phyloP scores from a whole-genome alignment of 2,113 vertebrate genomes.

The Oceanites oceanicus region DNA sequence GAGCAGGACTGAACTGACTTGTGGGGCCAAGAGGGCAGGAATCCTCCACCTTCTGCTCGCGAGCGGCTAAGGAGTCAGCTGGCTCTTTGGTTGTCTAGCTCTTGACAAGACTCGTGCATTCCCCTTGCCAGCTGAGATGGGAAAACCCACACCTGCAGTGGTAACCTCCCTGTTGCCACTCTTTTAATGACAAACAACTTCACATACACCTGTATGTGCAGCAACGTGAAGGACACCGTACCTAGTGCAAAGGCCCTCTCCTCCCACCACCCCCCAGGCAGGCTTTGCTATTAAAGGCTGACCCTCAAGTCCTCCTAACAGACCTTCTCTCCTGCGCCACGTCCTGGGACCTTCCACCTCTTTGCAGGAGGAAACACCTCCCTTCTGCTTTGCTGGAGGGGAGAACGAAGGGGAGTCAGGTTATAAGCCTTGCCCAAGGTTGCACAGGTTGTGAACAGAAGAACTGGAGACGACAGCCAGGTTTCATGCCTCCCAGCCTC shows the following conservation, averaged over 20 bases:
- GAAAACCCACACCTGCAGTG: background rate
- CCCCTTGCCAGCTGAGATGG: background rate
- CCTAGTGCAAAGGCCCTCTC: background rate
- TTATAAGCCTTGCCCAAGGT: constrained; percentile 33
- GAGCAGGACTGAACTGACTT: background rate
- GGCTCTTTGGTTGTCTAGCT: background rate
- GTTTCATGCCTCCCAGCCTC: background rate
- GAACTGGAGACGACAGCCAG: background rate
- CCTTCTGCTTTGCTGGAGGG: constrained; percentile 44
- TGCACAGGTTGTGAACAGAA: constrained; percentile 21
- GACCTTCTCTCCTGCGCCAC: constrained; percentile 40
- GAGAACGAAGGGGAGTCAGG: constrained; percentile 9
- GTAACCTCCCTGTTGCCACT: background rate
- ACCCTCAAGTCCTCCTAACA: constrained; percentile 44
- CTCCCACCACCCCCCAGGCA: background rate
- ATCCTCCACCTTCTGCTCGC: background rate
- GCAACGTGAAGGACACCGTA: background rate
- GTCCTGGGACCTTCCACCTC: constrained; percentile 48
- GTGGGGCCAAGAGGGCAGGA: background rate
- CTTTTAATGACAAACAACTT: background rate
- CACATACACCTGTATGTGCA: background rate
- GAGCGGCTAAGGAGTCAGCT: fast-evolving
- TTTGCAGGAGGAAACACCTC: constrained; percentile 44
- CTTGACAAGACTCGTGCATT: background rate
- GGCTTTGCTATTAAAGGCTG: constrained; percentile 16